A percentile compares a stretch with the other conserved stretches of the same genome.
These are phyloP conservation scores for Xylophagus ater DNA, from an alignment of 2,888 invertebrate genomes.

Conservation along the genomic window DNA sequence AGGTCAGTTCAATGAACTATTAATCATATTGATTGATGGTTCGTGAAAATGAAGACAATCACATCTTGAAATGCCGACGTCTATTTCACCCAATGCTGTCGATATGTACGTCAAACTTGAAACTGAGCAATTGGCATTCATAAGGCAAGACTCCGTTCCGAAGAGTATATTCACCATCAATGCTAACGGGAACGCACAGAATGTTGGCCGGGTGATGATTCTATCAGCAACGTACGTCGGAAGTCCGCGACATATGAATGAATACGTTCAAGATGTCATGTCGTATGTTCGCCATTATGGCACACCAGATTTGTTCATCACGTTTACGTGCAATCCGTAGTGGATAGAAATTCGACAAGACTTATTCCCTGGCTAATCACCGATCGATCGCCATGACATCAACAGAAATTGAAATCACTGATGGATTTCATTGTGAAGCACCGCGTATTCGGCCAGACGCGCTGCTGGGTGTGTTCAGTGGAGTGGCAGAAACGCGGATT, in stretches of 20 bases:
- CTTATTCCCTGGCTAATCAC: slow-evolving; percentile 19
- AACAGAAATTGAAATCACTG: slow-evolving; percentile 14
- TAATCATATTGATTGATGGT: slow-evolving; percentile 15
- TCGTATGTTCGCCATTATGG: slow-evolving; percentile 8
- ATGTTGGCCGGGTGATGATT: slow-evolving; percentile 14
- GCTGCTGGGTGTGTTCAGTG: slow-evolving; percentile 25
- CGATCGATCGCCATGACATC: slow-evolving; percentile 22
- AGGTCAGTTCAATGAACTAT: too few relatives aligned
- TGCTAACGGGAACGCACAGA: slow-evolving; percentile 18
- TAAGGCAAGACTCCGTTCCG: slow-evolving; percentile 21
- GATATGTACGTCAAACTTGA: slow-evolving; percentile 30
- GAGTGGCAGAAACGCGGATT: too few relatives aligned
- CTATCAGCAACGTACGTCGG: slow-evolving; percentile 14
- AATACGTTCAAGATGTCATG: slow-evolving; percentile 6
- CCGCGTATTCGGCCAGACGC: slow-evolving; percentile 20
- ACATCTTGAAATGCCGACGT: slow-evolving; percentile 15
- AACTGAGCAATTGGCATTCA: slow-evolving; percentile 23
- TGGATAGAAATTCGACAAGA: slow-evolving; percentile 14
- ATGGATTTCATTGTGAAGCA: too few relatives aligned
- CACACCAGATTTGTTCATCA: slow-evolving; percentile 6
- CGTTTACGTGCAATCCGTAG: slow-evolving; percentile 14
- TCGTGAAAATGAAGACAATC: slow-evolving; percentile 10
- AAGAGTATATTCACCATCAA: slow-evolving; percentile 26
- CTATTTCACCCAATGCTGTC: slow-evolving; percentile 26
- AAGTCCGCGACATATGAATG: slow-evolving; percentile 8